Conservation (phyloP, 2,888 invertebrate genomes). For the Rotaria socialis region DNA sequence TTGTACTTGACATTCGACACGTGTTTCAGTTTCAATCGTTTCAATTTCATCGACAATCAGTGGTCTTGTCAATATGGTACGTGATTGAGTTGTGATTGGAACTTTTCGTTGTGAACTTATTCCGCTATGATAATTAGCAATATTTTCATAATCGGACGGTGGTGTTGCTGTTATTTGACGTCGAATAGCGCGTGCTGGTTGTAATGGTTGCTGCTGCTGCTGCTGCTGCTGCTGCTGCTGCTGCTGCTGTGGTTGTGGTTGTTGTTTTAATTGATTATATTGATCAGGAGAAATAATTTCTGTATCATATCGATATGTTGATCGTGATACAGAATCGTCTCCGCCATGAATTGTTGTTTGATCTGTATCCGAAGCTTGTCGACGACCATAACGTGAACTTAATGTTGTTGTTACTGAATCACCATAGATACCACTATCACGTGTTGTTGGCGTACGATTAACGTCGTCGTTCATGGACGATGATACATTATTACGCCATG, state of each 20-base stretch:
- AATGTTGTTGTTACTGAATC: too few relatives aligned
- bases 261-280: not conserved
- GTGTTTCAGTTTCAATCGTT: slow-evolving; percentile 30
- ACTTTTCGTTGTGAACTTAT: not conserved
- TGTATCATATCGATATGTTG: not conserved
- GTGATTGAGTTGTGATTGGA: slow-evolving; percentile 5
- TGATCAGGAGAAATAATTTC: not conserved
- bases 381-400: not conserved
- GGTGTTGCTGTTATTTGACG: not conserved
- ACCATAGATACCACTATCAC: not conserved
- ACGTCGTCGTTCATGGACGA: not conserved
- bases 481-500: not conserved
- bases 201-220: not conserved
- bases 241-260: not conserved
- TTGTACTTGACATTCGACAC: slow-evolving; percentile 22
- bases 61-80: not conserved
- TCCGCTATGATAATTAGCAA: not conserved
- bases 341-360: slow-evolving; percentile 16
- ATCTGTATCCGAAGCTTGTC: not conserved
- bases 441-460: too few relatives aligned
- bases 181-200: not conserved
- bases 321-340: not conserved
- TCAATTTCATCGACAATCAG: not conserved
- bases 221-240: not conserved
- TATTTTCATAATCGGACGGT: not conserved